These are phyloP conservation scores for Hyles vespertilio DNA, from an alignment of 1,140 invertebrate species.

Conservation along the genomic window DNA sequence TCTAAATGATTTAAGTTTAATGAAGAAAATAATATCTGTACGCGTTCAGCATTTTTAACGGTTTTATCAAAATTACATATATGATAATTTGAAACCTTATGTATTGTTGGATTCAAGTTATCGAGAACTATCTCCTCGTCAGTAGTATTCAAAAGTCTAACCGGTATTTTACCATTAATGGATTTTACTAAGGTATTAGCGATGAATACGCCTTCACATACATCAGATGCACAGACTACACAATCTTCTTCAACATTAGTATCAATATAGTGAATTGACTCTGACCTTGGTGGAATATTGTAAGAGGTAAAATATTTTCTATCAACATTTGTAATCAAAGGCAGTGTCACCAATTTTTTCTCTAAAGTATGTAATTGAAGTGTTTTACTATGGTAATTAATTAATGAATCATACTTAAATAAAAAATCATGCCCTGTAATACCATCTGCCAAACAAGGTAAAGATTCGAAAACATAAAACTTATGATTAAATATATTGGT, in stretches of 20 bases:
- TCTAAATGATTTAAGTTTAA: conserved; percentile 25
- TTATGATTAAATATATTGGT: conserved; percentile 16
- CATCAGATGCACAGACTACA: conserved; percentile 17
- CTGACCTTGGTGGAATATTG: conserved; percentile 18
- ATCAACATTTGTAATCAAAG: too few relatives aligned
- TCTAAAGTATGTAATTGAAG: too few relatives aligned
- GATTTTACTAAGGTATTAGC: conserved; percentile 22
- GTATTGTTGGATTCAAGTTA: conserved; percentile 16
- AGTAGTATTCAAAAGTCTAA: conserved; percentile 23
- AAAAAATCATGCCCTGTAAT: conserved; percentile 32
- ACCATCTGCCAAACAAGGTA: conserved; percentile 21
- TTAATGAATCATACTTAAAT: conserved; percentile 17
- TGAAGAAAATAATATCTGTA: conserved; percentile 6
- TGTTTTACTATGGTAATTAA: conserved; percentile 13
- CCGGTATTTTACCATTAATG: conserved; percentile 15
- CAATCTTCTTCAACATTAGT: conserved; percentile 16
- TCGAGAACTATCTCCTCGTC: conserved; percentile 13
- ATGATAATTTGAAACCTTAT: conserved; percentile 15
- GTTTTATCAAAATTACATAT: conserved; percentile 12
- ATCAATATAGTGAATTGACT: conserved; percentile 22
- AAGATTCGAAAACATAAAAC: conserved; percentile 25
- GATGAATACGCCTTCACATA: conserved; percentile 17
- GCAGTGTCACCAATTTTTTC: too few relatives aligned
- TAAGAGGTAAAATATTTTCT: conserved; percentile 5
- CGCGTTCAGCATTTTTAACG: conserved; percentile 1